Evolutionary conservation across 2,888 invertebrate genomes (phyloP).

Genomic region (Leptothorax acervorum): DNA sequence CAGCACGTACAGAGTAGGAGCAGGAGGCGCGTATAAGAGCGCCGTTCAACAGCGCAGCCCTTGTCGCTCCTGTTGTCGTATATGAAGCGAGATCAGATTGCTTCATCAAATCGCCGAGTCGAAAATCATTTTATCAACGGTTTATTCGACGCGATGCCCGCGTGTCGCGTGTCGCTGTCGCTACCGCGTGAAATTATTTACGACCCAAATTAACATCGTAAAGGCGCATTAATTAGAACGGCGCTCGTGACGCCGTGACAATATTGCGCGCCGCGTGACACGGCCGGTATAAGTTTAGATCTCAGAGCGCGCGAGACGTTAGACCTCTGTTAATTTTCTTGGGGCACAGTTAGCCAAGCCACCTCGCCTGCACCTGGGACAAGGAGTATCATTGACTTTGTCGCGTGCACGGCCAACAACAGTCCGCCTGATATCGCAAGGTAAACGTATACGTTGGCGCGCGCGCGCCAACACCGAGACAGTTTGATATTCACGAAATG

Average conservation of each 20-base stretch:
- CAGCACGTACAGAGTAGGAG: conserved; percentile 7
- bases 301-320: conserved; percentile 19
- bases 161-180: not conserved
- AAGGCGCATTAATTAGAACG: conserved; percentile 36
- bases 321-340: conserved; percentile 48
- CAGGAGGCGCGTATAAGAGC: not conserved
- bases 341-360: not conserved
- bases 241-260: conserved; percentile 16
- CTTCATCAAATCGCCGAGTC: not conserved
- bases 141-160: conserved; percentile 2
- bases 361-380: not conserved
- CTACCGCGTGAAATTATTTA: conserved; percentile 24
- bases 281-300: conserved; percentile 30
- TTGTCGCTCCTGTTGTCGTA: not conserved
- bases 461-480: not conserved
- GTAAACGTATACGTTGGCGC: too few relatives aligned
- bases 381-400: conserved; percentile 33
- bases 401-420: not conserved
- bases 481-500: conserved; percentile 24
- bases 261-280: conserved; percentile 50
- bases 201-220: conserved; percentile 30
- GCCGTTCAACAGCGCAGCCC: not conserved
- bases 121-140: not conserved
- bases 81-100: not conserved
- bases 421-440: not conserved